These are phyloP conservation scores for Troides oblongomaculatus DNA, from an alignment of 2,888 invertebrate genomes.

Conservation along the genomic window DNA sequence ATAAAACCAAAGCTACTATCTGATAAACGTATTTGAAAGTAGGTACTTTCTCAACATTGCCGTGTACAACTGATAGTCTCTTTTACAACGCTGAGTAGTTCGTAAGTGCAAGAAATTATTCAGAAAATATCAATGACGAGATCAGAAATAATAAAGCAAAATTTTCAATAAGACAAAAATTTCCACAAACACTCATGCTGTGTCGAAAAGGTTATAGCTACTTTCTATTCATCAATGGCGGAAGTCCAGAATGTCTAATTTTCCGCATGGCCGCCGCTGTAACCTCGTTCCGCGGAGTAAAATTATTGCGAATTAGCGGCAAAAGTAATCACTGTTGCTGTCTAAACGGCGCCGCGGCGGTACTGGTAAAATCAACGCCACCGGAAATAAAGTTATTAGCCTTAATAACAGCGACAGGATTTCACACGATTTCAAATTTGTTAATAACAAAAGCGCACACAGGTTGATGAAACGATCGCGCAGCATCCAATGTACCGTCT, in stretches of 20 bases:
- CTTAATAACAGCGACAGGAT: neutral
- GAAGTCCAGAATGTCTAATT: conserved; percentile 26
- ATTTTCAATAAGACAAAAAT: neutral
- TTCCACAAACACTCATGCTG: neutral
- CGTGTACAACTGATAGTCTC: neutral
- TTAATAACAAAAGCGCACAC: neutral
- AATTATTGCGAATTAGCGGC: conserved; percentile 14
- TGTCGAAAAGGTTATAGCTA: conserved; percentile 18
- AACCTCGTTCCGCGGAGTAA: conserved; percentile 23
- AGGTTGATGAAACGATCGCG: neutral
- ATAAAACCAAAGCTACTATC: neutral
- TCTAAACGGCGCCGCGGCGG: conserved; percentile 8
- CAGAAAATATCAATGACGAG: too few species aligned
- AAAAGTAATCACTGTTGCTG: conserved; percentile 1
- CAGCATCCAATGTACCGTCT: neutral
- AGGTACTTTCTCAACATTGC: neutral
- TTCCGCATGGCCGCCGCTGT: conserved; percentile 24
- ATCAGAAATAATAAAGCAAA: too few species aligned
- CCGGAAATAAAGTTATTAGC: neutral
- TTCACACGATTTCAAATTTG: neutral
- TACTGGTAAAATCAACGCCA: conserved; percentile 32
- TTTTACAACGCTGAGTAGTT: too few species aligned
- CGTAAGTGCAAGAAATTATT: too few species aligned
- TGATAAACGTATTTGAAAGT: neutral
- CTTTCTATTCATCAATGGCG: conserved; percentile 27